These are phyloP conservation scores for Pristis pectinata DNA, from an alignment of 2,797 vertebrate species.

Conservation along the genomic window DNA sequence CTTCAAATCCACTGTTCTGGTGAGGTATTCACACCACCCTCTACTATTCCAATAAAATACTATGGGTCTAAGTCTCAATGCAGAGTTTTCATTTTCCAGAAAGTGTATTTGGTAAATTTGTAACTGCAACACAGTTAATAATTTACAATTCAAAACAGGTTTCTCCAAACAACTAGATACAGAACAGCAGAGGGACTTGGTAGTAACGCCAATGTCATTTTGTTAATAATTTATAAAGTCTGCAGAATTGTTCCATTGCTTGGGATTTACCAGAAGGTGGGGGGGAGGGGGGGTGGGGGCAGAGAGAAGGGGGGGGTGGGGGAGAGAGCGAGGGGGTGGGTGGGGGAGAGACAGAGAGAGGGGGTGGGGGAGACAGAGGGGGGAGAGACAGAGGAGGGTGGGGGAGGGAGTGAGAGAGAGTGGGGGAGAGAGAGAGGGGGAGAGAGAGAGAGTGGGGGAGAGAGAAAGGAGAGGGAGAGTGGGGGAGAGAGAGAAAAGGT, in stretches of 20 bases:
- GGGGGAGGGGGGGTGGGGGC: too few species aligned
- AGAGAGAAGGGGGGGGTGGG: not conserved
- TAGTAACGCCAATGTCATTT: not conserved
- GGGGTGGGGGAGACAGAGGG: too few species aligned
- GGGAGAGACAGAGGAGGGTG: not conserved
- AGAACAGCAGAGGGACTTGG: not conserved
- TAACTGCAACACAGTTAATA: not conserved
- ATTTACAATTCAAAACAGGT: not conserved
- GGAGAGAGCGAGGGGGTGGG: too few species aligned
- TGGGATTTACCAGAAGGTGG: not conserved
- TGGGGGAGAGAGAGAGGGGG: too few species aligned
- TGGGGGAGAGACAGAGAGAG: too few species aligned
- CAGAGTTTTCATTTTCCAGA: not conserved
- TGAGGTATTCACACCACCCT: not conserved
- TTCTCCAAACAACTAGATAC: not conserved
- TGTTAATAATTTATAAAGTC: not conserved
- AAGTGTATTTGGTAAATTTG: not conserved
- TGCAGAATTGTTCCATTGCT: not conserved
- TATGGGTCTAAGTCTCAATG: not conserved
- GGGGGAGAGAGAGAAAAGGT: too few species aligned
- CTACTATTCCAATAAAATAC: not conserved
- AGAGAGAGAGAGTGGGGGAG: too few species aligned
- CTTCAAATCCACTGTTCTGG: not conserved
- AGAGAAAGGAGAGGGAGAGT: too few species aligned
- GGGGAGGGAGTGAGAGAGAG: not conserved